These are phyloP conservation scores for Pomacea canaliculata DNA, from an alignment of 2,888 invertebrate genomes.

Conservation along the genomic window DNA sequence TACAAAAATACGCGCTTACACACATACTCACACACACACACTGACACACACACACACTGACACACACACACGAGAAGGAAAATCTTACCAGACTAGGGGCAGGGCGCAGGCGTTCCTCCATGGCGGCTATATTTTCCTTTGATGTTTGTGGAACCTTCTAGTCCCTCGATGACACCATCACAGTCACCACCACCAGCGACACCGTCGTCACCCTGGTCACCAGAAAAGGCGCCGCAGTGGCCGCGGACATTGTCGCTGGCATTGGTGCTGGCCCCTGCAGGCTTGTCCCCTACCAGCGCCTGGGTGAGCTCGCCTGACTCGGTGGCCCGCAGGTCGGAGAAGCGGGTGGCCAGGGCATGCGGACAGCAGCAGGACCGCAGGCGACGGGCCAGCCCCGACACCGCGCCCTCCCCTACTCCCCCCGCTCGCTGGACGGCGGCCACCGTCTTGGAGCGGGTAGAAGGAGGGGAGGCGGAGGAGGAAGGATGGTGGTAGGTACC, in stretches of 20 bases:
- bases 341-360: constrained; percentile 5
- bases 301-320: constrained; percentile 26
- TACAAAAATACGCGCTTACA: neutral
- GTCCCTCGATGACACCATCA: neutral
- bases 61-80: constrained; percentile 4
- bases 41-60: neutral
- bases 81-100: neutral
- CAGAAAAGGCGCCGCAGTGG: neutral
- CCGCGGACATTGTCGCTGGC: neutral
- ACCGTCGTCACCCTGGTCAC: neutral
- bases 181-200: neutral
- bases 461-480: neutral
- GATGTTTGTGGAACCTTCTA: neutral
- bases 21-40: neutral
- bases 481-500: no score
- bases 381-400: constrained; percentile 11
- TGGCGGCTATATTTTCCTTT: neutral
- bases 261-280: neutral
- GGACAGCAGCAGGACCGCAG: constrained; percentile 20
- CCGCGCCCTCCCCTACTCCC: constrained; percentile 2
- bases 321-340: constrained; percentile 22
- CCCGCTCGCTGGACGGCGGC: neutral
- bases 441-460: neutral
- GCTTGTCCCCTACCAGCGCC: constrained; percentile 23
- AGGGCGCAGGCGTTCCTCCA: neutral